These are phyloP conservation scores for Cheilosia scutellata DNA, from an alignment of 2,888 invertebrate genomes.

Conservation along the genomic window DNA sequence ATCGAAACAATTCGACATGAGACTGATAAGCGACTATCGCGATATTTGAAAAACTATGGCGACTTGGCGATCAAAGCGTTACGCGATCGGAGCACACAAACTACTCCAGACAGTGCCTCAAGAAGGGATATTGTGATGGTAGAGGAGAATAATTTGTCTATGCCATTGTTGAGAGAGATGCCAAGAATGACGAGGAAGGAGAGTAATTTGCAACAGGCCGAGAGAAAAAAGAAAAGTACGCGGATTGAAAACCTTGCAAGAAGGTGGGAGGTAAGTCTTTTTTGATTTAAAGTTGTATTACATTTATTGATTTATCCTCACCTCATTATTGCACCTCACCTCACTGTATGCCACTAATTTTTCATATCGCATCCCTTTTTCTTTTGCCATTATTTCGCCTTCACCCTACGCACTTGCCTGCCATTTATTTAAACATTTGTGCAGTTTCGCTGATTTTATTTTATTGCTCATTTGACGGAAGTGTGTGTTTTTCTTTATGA, in stretches of 20 bases:
- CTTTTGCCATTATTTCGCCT: not conserved
- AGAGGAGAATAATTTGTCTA: slow-evolving; percentile 85
- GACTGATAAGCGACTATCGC: slow-evolving; percentile 80
- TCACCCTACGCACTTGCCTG: no score
- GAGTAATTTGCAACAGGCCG: slow-evolving; percentile 51
- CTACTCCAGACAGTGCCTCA: slow-evolving; percentile 78
- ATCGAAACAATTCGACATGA: slow-evolving; percentile 80
- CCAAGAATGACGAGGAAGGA: slow-evolving; percentile 82
- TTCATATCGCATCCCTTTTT: not conserved
- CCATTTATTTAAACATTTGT: not conserved
- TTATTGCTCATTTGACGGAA: not conserved
- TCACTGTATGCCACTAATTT: no score
- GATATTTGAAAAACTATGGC: slow-evolving; percentile 82
- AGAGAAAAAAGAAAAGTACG: slow-evolving; percentile 67
- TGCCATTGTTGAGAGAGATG: slow-evolving; percentile 87
- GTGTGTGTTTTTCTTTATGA: not conserved
- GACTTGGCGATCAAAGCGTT: slow-evolving; percentile 80
- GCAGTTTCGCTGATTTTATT: no score
- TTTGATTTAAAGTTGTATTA: not conserved
- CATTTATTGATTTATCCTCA: not conserved
- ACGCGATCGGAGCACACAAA: slow-evolving; percentile 81
- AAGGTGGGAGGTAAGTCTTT: slow-evolving; percentile 85
- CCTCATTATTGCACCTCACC: no score
- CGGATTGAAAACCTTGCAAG: slow-evolving; percentile 83
- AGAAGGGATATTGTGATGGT: slow-evolving; percentile 81